phyloP scores from a whole-genome alignment of 2,797 vertebrate genomes.

The Gadopsis bispinosus region DNA sequence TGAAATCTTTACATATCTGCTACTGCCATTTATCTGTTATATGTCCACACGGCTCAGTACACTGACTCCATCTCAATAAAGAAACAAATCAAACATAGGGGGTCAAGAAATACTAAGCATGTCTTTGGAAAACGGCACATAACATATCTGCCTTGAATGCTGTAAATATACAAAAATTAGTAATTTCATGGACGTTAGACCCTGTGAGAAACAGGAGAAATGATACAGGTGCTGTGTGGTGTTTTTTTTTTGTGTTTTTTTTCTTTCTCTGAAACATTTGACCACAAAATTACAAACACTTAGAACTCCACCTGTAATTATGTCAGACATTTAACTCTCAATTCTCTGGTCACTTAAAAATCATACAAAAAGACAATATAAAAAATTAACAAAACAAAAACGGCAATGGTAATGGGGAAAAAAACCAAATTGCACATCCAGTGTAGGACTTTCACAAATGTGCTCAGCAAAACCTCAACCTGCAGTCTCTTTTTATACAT shows the following conservation, averaged over 20 bases:
- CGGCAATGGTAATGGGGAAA: slow-evolving; percentile 57
- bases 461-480: slow-evolving; percentile 81
- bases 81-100: slow-evolving; percentile 35
- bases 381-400: slow-evolving; percentile 68
- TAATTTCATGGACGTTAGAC: slow-evolving; percentile 38
- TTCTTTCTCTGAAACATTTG: slow-evolving; percentile 71
- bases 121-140: slow-evolving; percentile 75
- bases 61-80: slow-evolving; percentile 48
- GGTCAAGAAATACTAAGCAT: slow-evolving; percentile 57
- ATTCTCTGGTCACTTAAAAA: slow-evolving; percentile 74
- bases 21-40: slow-evolving; percentile 13
- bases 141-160: slow-evolving; percentile 46
- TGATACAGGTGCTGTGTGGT: slow-evolving; percentile 41
- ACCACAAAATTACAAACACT: slow-evolving; percentile 76
- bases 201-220: slow-evolving; percentile 50
- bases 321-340: slow-evolving; percentile 65
- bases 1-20: slow-evolving; percentile 26
- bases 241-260: slow-evolving; percentile 17
- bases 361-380: slow-evolving; percentile 76
- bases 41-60: slow-evolving; percentile 54
- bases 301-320: slow-evolving; percentile 70
- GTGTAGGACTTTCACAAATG: slow-evolving; percentile 89
- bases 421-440: slow-evolving; percentile 82
- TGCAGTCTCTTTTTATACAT: slow-evolving; percentile 82
- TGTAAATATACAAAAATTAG: slow-evolving; percentile 49